phyloP scores from a whole-genome alignment of 23 tunicate genomes.

The Ascidia mentula region DNA sequence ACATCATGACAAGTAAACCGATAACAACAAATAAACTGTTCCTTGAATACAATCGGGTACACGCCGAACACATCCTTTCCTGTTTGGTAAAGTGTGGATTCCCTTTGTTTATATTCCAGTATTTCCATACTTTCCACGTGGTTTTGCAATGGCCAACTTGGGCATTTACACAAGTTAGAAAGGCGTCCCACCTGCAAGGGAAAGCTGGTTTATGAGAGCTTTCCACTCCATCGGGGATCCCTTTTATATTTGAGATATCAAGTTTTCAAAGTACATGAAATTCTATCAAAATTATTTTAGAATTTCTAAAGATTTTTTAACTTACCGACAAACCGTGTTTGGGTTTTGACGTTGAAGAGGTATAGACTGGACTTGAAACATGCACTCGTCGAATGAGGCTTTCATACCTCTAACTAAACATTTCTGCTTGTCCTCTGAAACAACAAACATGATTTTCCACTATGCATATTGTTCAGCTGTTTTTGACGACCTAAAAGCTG shows the following conservation, averaged over 20 bases:
- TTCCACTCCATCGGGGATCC: too few relatives aligned
- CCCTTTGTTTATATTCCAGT: conserved; percentile 46
- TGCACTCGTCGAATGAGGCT: conserved; percentile 9
- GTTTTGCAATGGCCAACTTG: conserved; percentile 54
- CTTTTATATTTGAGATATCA: background rate
- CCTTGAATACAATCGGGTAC: too few relatives aligned
- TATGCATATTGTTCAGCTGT: too few relatives aligned
- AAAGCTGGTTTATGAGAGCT: too few relatives aligned
- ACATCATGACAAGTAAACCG: too few relatives aligned
- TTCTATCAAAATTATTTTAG: background rate
- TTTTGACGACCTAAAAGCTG: too few relatives aligned
- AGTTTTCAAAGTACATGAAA: background rate
- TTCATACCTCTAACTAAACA: conserved; percentile 10
- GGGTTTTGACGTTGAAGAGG: background rate
- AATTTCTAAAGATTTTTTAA: background rate
- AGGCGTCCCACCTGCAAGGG: conserved; percentile 51
- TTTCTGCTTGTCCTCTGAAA: conserved; percentile 4
- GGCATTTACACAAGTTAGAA: conserved; percentile 44
- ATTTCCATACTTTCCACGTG: conserved; percentile 56
- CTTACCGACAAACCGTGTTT: background rate
- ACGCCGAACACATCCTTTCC: background rate
- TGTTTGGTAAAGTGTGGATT: background rate
- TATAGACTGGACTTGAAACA: background rate
- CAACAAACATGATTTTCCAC: background rate
- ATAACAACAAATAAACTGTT: too few relatives aligned